Percentiles rank a stretch among this genome's conserved stretches.
phyloP scores from a whole-genome alignment of 2,888 invertebrate genomes.

The Didymodactylos carnosus region DNA sequence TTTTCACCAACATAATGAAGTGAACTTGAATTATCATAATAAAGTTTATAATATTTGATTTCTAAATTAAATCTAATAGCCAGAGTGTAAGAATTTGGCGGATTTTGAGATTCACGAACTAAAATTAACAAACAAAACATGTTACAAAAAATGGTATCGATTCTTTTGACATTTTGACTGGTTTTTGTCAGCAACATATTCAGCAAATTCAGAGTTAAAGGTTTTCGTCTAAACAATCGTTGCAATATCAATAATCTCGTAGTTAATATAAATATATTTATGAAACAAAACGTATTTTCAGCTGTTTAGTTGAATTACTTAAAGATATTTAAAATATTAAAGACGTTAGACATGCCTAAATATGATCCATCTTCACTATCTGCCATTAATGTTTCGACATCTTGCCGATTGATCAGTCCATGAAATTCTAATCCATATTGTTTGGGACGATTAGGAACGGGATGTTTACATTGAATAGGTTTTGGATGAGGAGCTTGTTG shows the following conservation, averaged over 20 bases:
- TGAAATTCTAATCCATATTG: constrained; percentile 11
- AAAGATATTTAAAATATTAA: too few relatives aligned
- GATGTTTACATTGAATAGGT: neutral
- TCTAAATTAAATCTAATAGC: constrained; percentile 31
- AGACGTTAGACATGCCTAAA: too few relatives aligned
- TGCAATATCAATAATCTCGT: too few relatives aligned
- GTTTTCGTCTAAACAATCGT: too few relatives aligned
- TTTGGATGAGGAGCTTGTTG: constrained; percentile 10
- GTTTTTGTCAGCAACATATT: too few relatives aligned
- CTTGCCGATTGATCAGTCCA: constrained; percentile 6
- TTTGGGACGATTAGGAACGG: constrained; percentile 1
- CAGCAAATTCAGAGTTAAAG: too few relatives aligned
- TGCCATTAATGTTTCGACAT: constrained; percentile 4
- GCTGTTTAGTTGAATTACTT: too few relatives aligned
- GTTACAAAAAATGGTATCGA: too few relatives aligned
- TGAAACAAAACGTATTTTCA: too few relatives aligned
- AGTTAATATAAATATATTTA: too few relatives aligned
- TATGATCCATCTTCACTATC: constrained; percentile 6
- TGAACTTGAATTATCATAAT: constrained; percentile 32
- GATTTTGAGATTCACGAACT: constrained; percentile 43
- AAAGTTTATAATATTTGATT: constrained; percentile 40
- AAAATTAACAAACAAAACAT: too few relatives aligned
- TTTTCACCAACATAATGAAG: constrained; percentile 55
- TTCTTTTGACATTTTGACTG: too few relatives aligned
- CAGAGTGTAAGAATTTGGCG: constrained; percentile 6